Evolutionary conservation across 2,888 invertebrate species (phyloP).

Genomic region (Melieria crassipennis): DNA sequence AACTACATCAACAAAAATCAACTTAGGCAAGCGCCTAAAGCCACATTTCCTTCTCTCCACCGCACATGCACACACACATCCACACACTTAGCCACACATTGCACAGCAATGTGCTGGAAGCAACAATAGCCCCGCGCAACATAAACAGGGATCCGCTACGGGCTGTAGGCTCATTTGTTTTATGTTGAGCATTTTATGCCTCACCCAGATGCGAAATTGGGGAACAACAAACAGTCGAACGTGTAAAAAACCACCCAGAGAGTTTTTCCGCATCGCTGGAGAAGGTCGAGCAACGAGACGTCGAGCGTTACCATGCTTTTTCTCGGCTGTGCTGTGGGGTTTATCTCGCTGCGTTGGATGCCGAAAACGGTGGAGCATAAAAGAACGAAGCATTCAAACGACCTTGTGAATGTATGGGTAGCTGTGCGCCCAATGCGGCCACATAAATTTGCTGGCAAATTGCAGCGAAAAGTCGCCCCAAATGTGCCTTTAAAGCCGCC

Average conservation of each 20-base stretch:
- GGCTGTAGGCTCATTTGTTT: not conserved
- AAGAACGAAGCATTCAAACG: constrained; percentile 10
- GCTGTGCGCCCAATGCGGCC: not conserved
- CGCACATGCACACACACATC: not conserved
- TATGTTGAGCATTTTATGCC: constrained; percentile 16
- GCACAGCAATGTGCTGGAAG: not conserved
- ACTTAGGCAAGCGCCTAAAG: constrained; percentile 34
- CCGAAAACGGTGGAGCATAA: not conserved
- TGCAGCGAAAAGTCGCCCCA: constrained; percentile 26
- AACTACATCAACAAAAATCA: constrained; percentile 31
- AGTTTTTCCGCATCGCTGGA: not conserved
- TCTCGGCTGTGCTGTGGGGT: no score
- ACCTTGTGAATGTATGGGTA: constrained; percentile 15
- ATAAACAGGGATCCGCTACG: no score
- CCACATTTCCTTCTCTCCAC: not conserved
- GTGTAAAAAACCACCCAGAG: not conserved
- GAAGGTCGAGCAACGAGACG: not conserved
- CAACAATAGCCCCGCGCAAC: no score
- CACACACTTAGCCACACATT: not conserved
- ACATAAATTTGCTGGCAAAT: not conserved
- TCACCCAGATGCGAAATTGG: not conserved
- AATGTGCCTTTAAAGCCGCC: constrained; percentile 20
- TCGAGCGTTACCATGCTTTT: not conserved
- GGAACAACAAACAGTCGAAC: not conserved
- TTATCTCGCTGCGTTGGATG: not conserved